Percentiles rank a stretch among this genome's conserved stretches.
These are phyloP conservation scores for Furcula furcula DNA, from an alignment of 2,888 invertebrate species.

Conservation along the genomic window DNA sequence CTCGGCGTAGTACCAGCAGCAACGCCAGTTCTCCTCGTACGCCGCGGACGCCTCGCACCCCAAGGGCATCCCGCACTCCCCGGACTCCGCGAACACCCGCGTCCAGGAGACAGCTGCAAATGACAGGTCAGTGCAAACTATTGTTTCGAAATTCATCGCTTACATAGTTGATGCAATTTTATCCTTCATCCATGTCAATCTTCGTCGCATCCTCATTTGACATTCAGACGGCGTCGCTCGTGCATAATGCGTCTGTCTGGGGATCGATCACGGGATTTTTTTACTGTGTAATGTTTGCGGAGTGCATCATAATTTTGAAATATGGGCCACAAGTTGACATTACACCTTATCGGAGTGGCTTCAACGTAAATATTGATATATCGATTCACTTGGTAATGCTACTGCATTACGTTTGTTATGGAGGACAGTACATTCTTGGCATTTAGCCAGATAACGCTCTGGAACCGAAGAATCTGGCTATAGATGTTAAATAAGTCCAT, in stretches of 20 bases:
- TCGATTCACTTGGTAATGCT: slow-evolving; percentile 19
- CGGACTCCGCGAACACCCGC: slow-evolving; percentile 73
- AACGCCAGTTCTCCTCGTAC: slow-evolving; percentile 57
- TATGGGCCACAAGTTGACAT: slow-evolving; percentile 26
- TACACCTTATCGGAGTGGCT: slow-evolving; percentile 13
- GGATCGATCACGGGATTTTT: slow-evolving; percentile 31
- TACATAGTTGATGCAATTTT: slow-evolving; percentile 17
- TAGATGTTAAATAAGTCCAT: not conserved
- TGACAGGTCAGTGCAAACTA: slow-evolving; percentile 66
- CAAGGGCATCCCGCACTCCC: slow-evolving; percentile 60
- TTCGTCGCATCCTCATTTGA: slow-evolving; percentile 25
- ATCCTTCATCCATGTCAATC: slow-evolving; percentile 16
- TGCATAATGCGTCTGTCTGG: slow-evolving; percentile 32
- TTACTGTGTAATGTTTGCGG: slow-evolving; percentile 23
- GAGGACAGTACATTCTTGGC: not conserved
- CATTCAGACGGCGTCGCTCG: slow-evolving; percentile 37
- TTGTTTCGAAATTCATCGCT: slow-evolving; percentile 11
- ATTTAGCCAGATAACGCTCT: not conserved
- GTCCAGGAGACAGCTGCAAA: slow-evolving; percentile 76
- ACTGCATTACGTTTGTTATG: slow-evolving; percentile 16
- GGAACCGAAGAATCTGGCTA: not conserved
- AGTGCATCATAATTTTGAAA: slow-evolving; percentile 26
- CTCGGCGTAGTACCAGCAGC: slow-evolving; percentile 52
- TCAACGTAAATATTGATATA: slow-evolving; percentile 20
- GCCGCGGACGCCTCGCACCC: slow-evolving; percentile 61